Base-by-base conservation (phyloP, 2,888 invertebrate species). In the Pyralis farinalis region DNA sequence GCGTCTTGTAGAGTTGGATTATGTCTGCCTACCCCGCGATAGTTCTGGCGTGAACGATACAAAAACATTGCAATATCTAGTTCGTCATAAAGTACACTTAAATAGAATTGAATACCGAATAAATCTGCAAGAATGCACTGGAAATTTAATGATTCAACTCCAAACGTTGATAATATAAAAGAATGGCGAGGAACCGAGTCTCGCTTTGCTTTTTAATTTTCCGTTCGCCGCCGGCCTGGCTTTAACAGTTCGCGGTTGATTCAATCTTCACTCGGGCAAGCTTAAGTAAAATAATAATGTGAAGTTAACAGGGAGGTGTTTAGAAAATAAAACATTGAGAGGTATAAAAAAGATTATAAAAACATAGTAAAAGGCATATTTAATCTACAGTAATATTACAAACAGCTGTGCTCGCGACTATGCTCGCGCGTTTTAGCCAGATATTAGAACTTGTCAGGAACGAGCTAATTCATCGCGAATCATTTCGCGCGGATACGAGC, bases 161-260 rank as follows among this genome's bases (percentile, higher is more conserved):
- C 7, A 71, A 69, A 65, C 70, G 72, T 70, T 62, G 63, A 71
- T 71, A 75, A 81, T 81, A 77, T 82, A 85, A 86, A 86, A 87
- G 80, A 85, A 85, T 79, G 68, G 75, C 67, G 51, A 69, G 79
- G 73, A 78, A 80, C 63, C 66, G 70, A 65, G 68, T 55, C 57
- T 65, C 68, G 71, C 68, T 80, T 75, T 75, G 75, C 78, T 82
- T 79, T 87, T 87, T 87, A 86, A 87, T 86, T 87, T 87, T 86
- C 84, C 86, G 83, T 72, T 73, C 69, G 71, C 80, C 75, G 66
- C 55, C 63, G 70, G 67, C 62, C 64, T 50, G 59, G 61, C 60
- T 59, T 67, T 69, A 64, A 57, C 70, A 73, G 71, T 73, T 75
- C 68, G 72, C 55, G 69, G 70, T 59, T 58, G 69, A 72, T 76